Evolutionary conservation across 2,888 invertebrate genomes (phyloP), one percentile per base, ranked within the genome.

Genomic region (Ophion ventricosus): DNA sequence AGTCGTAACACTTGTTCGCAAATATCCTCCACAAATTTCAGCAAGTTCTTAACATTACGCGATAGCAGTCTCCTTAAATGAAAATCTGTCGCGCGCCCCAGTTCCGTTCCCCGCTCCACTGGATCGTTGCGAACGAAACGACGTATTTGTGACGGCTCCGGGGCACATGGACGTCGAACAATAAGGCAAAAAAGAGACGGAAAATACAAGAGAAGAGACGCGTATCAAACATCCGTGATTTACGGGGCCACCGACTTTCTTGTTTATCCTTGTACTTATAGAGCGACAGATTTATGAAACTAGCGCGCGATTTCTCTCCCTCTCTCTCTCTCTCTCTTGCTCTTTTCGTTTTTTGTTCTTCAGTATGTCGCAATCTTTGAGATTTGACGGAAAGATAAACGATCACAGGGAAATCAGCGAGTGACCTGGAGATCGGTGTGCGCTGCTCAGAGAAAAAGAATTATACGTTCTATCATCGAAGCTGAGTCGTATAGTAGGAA

Each of bases 251-350:
- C 61, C 76, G 54, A 20, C 49, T 29, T 67, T 59, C 69, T 81
- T 81, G 77, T 75, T 78, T 77, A 74, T 57, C 78, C 14, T 40
- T 56, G 67, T 23, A 14, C 10, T 43, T 43, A 14, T 2, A 11
- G 11, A 0, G 49, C n/a, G 84, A 49, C 78, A 84, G 77, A 84
- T 84, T 84, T 84, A 84, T 84, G 80, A 78, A 84, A 54, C 69
- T 61, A 10, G n/a, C 20, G n/a, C 20, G 7, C 8, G n/a, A 8
- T 57, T 20, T 20, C 40, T 40, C 40, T 20, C 64, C n/a, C n/a
- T 26, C 63, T 17, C n/a, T 26, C 26, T 63, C 1, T 2, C 63
- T 29, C 26, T 61, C 17, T 17, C 17, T 54, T 20, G 7, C 57
- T n/a, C 1, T 35, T n/a, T 20, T 26, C 26, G 25, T 14, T 17